Evolutionary conservation across 1,140 invertebrate species (phyloP), one percentile per base, ranked within the genome.

Genomic region (Neuroterus valhalla): DNA sequence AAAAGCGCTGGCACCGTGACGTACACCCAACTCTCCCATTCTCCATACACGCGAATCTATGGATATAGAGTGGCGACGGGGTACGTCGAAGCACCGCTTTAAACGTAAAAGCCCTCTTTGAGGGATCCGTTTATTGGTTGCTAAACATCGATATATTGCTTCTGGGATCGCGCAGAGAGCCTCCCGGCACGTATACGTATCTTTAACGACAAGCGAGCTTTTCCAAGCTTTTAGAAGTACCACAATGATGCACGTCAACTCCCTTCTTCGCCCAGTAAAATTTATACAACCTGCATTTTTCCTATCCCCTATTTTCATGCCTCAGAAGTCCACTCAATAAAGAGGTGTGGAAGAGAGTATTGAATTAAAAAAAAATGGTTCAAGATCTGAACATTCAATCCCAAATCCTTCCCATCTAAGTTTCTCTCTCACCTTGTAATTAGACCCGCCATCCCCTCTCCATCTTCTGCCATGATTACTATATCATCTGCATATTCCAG

Each of bases 131-230:
- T 90, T 89, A 90, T 89, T 90, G 89, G 89, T 89, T 90, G 88
- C 89, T 90, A 90, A 90, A 89, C 89, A 90, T 89, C 89, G 84
- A 89, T 90, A 89, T 88, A 90, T 90, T 90, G 89, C 88, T 87
- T 88, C 86, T 78, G 79, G 82, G 80, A 78, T 83, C 82, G 82
- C 82, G 81, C 83, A 86, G 87, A 87, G 84, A 87, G 86, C 76
- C 74, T 80, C 46, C 72, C 73, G 77, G 78, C 70, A 75, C 70
- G 55, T 62, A 62, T 62, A 48, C 46, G 46, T 48, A 48, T 48
- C 55, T 62, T 31, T 62, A 62, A 62, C 55, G 55, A 62, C 55
- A 26, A 66, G 68, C 76, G 52, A 70, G 66, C 76, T 82, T 85
- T 84, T 78, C 81, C 81, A 75, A 88, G 86, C 87, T 87, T 89